phyloP scores from a whole-genome alignment of 2,797 vertebrate genomes.

The Pagetopsis macropterus region DNA sequence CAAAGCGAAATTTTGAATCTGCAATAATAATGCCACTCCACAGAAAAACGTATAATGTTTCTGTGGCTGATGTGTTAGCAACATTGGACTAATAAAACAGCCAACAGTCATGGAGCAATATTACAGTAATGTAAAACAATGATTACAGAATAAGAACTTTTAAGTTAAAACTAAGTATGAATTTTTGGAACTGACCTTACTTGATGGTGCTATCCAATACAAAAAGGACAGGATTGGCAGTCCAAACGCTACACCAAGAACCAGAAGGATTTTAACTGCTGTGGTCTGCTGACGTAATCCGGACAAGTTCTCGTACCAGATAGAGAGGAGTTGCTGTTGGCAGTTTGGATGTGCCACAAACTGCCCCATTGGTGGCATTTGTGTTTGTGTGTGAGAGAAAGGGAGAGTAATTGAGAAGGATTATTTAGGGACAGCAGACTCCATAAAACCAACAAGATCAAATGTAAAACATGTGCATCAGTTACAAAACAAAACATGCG shows the following conservation, averaged over 20 bases:
- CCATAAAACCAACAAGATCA: background rate
- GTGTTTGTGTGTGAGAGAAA: background rate
- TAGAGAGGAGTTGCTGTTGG: slow-evolving; percentile 95
- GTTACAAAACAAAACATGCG: background rate
- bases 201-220: slow-evolving; percentile 95
- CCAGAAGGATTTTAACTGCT: slow-evolving; percentile 91
- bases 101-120: background rate
- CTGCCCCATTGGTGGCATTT: slow-evolving; percentile 68
- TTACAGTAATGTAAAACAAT: background rate
- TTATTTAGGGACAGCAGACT: background rate
- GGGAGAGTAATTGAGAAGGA: background rate
- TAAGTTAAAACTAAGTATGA: background rate
- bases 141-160: background rate
- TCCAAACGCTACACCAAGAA: slow-evolving; percentile 89
- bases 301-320: slow-evolving; percentile 96
- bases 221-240: slow-evolving; percentile 90
- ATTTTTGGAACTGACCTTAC: slow-evolving; percentile 88
- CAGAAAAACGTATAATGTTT: background rate
- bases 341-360: slow-evolving; percentile 98
- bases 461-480: background rate
- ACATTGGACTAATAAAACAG: background rate
- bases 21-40: too few relatives aligned
- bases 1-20: too few relatives aligned
- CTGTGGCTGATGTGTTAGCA: background rate
- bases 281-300: slow-evolving; percentile 93